Conservation (phyloP, 2,888 invertebrate genomes). For the Euclidia mi region DNA sequence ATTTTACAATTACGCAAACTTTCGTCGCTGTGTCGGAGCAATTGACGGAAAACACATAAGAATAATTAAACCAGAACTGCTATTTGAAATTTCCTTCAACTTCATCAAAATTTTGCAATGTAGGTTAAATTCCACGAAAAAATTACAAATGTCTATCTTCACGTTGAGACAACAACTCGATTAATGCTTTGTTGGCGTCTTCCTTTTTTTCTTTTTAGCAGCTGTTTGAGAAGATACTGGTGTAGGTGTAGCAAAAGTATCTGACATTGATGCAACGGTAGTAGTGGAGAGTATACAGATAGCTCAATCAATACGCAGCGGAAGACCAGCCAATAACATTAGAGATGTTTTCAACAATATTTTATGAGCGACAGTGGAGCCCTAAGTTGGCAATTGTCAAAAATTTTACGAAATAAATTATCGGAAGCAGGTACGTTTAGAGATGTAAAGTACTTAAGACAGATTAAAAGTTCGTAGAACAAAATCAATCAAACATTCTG, state of each 20-base stretch:
- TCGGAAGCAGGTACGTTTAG: too few relatives aligned
- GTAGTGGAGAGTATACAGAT: constrained; percentile 32
- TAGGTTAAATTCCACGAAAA: constrained; percentile 32
- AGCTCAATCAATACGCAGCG: constrained; percentile 35
- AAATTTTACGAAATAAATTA: constrained; percentile 30
- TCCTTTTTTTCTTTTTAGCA: constrained; percentile 19
- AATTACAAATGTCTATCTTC: constrained; percentile 32
- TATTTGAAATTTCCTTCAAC: too few relatives aligned
- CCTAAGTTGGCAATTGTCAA: constrained; percentile 31
- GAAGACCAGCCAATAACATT: constrained; percentile 34
- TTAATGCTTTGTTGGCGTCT: constrained; percentile 21
- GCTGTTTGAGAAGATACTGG: constrained; percentile 26
- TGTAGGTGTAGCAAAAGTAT: constrained; percentile 26
- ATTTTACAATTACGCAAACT: constrained; percentile 27
- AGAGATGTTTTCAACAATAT: constrained; percentile 35
- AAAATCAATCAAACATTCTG: too few relatives aligned
- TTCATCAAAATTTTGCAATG: constrained; percentile 27
- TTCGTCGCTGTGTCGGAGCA: constrained; percentile 31
- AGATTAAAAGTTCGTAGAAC: too few relatives aligned
- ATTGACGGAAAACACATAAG: constrained; percentile 42
- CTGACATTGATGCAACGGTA: constrained; percentile 24
- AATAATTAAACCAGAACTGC: constrained; percentile 34
- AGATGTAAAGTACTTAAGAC: too few relatives aligned
- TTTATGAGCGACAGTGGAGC: constrained; percentile 33
- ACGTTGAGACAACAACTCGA: constrained; percentile 31